Conservation (phyloP, 1,140 invertebrate genomes). For the Aphaenogaster rudis region DNA sequence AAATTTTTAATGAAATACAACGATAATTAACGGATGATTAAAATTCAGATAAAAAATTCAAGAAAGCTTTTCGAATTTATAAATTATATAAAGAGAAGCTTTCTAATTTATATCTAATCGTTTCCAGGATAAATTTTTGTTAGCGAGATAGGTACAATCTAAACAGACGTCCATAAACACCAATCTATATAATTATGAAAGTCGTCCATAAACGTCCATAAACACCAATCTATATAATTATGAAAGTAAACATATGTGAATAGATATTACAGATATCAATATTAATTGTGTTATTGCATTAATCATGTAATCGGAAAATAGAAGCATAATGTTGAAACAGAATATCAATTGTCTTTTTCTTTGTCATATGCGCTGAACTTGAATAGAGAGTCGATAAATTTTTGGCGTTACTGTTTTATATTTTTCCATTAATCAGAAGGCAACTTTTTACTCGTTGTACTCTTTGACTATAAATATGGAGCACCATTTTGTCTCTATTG, state of each 20-base stretch:
- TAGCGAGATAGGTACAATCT: background rate
- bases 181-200: background rate
- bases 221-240: background rate
- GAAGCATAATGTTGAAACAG: background rate
- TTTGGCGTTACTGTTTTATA: slow-evolving; percentile 22
- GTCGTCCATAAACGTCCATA: background rate
- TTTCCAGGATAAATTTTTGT: background rate
- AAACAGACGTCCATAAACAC: background rate
- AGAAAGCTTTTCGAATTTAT: background rate
- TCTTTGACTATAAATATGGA: slow-evolving; percentile 35
- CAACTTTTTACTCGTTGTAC: background rate
- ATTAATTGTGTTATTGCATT: background rate
- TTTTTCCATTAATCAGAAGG: slow-evolving; percentile 13
- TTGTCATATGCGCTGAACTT: background rate
- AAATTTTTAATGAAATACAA: background rate
- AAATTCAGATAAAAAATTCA: background rate
- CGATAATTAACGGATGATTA: background rate
- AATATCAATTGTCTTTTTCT: background rate
- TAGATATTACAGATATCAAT: background rate
- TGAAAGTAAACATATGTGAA: background rate
- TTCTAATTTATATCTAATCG: slow-evolving; percentile 1
- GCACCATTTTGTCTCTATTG: background rate
- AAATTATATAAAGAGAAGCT: background rate
- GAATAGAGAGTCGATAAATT: background rate
- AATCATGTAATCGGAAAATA: background rate